Conservation (phyloP, 2,888 invertebrate genomes). For the Cynaeus angustus region DNA sequence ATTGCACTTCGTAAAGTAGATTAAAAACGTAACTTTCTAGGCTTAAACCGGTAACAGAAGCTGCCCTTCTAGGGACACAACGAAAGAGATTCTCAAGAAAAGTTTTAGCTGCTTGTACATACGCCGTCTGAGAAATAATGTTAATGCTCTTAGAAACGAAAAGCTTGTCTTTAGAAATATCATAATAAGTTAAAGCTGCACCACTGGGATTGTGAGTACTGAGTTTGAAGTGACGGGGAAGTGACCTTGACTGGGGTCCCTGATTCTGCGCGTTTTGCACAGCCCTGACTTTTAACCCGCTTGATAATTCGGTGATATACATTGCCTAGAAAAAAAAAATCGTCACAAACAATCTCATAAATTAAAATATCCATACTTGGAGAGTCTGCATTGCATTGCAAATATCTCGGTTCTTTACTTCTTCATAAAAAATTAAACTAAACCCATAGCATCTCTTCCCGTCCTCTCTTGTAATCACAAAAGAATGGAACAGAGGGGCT, state of each 20-base stretch:
- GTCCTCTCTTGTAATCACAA: constrained; percentile 97
- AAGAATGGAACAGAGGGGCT: constrained; percentile 95
- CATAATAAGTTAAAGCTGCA: constrained; percentile 88
- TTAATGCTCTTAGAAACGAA: constrained; percentile 96
- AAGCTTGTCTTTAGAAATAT: constrained; percentile 93
- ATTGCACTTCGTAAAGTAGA: constrained; percentile 90
- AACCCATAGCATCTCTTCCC: constrained; percentile 96
- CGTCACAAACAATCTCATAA: constrained; percentile 8
- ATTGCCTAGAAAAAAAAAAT: constrained; percentile 78
- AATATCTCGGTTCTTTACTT: constrained; percentile 93
- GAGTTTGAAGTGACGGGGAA: constrained; percentile 92
- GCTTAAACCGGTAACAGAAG: constrained; percentile 81
- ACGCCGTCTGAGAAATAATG: constrained; percentile 92
- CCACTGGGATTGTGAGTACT: constrained; percentile 84
- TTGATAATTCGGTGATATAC: constrained; percentile 92
- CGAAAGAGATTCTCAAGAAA: constrained; percentile 89
- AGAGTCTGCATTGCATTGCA: constrained; percentile 97
- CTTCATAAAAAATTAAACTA: constrained; percentile 96
- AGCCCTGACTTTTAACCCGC: constrained; percentile 81
- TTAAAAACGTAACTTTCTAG: constrained; percentile 97
- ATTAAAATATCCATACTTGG: constrained; percentile 76
- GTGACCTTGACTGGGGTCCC: constrained; percentile 84
- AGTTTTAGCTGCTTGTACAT: constrained; percentile 88
- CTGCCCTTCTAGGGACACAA: constrained; percentile 86
- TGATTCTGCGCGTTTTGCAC: constrained; percentile 76